phyloP scores from a whole-genome alignment of 2,113 vertebrate genomes.

The Sakesphorus luctuosus region DNA sequence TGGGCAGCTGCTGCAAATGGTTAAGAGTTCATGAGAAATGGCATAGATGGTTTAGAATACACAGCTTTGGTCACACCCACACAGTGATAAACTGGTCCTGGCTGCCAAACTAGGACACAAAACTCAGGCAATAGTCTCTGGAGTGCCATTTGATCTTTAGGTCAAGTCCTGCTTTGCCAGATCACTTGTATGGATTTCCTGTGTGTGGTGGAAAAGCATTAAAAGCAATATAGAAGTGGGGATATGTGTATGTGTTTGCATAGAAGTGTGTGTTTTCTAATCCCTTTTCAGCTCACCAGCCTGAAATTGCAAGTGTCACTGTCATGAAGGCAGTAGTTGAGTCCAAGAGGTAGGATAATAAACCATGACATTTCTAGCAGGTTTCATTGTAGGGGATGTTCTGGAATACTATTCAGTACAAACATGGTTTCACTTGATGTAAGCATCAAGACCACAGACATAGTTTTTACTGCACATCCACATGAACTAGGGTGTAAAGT shows the following conservation, averaged over 20 bases:
- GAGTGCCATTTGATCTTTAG: background rate
- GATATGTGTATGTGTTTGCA: fast-evolving
- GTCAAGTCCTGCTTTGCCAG: background rate
- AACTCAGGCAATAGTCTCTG: background rate
- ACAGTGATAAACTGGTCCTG: too few species aligned
- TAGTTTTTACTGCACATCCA: background rate
- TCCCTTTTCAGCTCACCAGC: background rate
- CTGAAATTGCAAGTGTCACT: constrained; percentile 30
- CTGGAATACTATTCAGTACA: constrained; percentile 25
- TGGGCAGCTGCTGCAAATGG: too few species aligned
- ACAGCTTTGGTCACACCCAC: too few species aligned
- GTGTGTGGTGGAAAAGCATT: background rate
- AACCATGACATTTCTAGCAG: constrained; percentile 48
- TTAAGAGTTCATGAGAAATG: too few species aligned
- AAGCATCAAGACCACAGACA: constrained; percentile 10
- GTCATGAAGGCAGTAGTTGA: background rate
- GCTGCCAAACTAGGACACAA: background rate
- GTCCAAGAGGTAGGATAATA: constrained; percentile 58
- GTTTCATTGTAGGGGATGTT: constrained; percentile 15
- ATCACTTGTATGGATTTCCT: background rate
- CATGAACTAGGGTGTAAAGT: constrained; percentile 31
- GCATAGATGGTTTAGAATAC: too few species aligned
- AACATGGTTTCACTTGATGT: constrained; percentile 10
- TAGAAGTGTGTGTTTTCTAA: background rate
- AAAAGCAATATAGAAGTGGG: background rate